phyloP scores from a whole-genome alignment of 1,140 invertebrate species.

The Bemisia tabaci region DNA sequence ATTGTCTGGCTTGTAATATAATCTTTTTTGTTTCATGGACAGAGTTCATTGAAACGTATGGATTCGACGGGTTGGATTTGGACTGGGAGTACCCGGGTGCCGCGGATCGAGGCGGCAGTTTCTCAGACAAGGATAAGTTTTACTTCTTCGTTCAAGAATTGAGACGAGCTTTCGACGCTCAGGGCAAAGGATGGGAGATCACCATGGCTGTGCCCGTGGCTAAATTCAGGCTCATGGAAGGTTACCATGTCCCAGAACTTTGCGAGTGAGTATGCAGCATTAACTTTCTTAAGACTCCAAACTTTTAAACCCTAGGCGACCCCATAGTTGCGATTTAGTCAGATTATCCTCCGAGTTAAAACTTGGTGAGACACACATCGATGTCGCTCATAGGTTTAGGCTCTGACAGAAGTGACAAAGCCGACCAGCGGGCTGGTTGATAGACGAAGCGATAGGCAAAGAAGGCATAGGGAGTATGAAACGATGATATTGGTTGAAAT shows the following conservation, averaged over 20 bases:
- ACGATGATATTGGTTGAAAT: too few species aligned
- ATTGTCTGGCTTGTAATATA: not conserved
- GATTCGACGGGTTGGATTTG: conserved; percentile 69
- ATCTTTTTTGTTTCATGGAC: conserved; percentile 14
- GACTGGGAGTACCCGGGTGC: conserved; percentile 82
- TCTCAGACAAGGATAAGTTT: conserved; percentile 68
- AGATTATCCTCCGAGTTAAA: too few species aligned
- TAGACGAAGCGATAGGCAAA: too few species aligned
- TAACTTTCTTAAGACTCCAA: too few species aligned
- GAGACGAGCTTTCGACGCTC: conserved; percentile 56
- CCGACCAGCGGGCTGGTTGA: too few species aligned
- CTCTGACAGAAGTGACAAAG: too few species aligned
- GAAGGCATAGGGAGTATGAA: too few species aligned
- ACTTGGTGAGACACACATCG: too few species aligned
- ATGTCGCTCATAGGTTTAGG: too few species aligned
- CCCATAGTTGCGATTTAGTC: too few species aligned
- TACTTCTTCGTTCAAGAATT: conserved; percentile 72
- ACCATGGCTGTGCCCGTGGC: conserved; percentile 76
- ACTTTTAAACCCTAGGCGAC: too few species aligned
- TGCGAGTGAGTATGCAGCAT: conserved; percentile 71
- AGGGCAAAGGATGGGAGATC: conserved; percentile 63
- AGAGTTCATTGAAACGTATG: conserved; percentile 59
- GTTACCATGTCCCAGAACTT: conserved; percentile 74
- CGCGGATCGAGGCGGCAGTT: conserved; percentile 66
- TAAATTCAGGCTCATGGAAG: conserved; percentile 69